These are phyloP conservation scores for Drosophila asahinai DNA, from an alignment of 1,140 invertebrate species.

Conservation along the genomic window DNA sequence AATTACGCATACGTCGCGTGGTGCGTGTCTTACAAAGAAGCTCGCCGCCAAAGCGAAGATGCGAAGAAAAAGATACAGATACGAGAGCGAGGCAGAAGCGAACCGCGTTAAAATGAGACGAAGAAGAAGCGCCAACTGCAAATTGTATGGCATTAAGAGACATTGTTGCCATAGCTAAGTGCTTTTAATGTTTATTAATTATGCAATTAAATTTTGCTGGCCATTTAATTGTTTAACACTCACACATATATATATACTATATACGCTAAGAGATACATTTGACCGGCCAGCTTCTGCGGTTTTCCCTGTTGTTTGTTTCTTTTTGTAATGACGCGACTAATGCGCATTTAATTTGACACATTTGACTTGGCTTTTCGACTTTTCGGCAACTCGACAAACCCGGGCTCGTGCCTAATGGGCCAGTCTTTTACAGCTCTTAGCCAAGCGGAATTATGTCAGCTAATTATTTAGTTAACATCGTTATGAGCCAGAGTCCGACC, in stretches of 20 bases:
- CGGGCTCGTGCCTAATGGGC: slow-evolving; percentile 69
- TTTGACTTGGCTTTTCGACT: slow-evolving; percentile 78
- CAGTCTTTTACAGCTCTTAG: slow-evolving; percentile 70
- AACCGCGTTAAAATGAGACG: slow-evolving; percentile 3
- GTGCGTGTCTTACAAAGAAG: slow-evolving; percentile 59
- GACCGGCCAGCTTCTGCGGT: slow-evolving; percentile 22
- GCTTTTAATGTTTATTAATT: slow-evolving; percentile 84
- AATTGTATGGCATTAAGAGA: slow-evolving; percentile 77
- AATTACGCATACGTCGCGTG: slow-evolving; percentile 49
- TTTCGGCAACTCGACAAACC: slow-evolving; percentile 29
- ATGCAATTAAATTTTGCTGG: slow-evolving; percentile 81
- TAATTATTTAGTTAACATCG: slow-evolving; percentile 83
- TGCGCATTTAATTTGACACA: slow-evolving; percentile 84
- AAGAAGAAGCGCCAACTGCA: slow-evolving; percentile 61
- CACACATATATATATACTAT: slow-evolving; percentile 12
- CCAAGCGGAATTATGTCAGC: slow-evolving; percentile 75
- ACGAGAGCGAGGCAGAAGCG: slow-evolving; percentile 4
- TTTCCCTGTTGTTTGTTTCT: slow-evolving; percentile 34
- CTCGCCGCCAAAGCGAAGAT: slow-evolving; percentile 11
- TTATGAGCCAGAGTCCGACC: slow-evolving; percentile 20
- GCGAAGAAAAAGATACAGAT: background rate
- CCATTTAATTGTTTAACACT: slow-evolving; percentile 78
- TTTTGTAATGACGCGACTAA: slow-evolving; percentile 76
- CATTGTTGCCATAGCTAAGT: slow-evolving; percentile 75
- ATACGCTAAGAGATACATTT: slow-evolving; percentile 19